phyloP scores from a whole-genome alignment of 1,140 invertebrate genomes.

The Lysiphlebus fabarum region DNA sequence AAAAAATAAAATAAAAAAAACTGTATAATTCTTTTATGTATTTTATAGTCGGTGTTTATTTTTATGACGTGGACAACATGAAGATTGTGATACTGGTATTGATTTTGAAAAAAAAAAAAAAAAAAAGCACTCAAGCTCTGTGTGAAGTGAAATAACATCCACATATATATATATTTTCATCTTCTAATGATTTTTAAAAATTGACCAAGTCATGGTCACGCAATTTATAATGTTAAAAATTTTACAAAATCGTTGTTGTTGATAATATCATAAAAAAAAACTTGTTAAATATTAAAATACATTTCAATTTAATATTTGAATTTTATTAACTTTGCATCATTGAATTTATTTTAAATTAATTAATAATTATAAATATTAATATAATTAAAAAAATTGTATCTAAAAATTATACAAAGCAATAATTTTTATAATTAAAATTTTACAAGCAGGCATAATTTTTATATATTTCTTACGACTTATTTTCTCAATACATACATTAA shows the following conservation, averaged over 20 bases:
- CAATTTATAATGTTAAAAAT: constrained; percentile 7
- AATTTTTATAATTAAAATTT: constrained; percentile 9
- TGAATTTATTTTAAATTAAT: background rate
- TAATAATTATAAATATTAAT: background rate
- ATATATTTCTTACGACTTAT: constrained; percentile 23
- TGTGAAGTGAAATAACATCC: constrained; percentile 16
- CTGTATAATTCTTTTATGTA: too few species aligned
- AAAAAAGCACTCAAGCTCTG: constrained; percentile 2
- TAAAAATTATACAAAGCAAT: background rate
- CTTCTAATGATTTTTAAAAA: background rate
- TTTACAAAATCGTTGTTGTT: background rate
- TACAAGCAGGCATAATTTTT: background rate
- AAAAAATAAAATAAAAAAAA: too few species aligned
- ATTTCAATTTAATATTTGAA: too few species aligned
- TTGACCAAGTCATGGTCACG: constrained; percentile 7
- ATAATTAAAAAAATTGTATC: background rate
- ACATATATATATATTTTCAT: too few species aligned
- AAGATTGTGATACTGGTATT: constrained; percentile 15
- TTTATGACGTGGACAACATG: background rate
- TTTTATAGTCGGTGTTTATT: background rate
- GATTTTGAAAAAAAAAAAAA: constrained; percentile 18
- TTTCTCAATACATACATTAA: constrained; percentile 6
- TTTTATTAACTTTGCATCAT: too few species aligned
- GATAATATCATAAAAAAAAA: too few species aligned
- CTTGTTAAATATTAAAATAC: too few species aligned